Conservation (phyloP, 2,797 vertebrate species). For the Leptodactylus fallax region DNA sequence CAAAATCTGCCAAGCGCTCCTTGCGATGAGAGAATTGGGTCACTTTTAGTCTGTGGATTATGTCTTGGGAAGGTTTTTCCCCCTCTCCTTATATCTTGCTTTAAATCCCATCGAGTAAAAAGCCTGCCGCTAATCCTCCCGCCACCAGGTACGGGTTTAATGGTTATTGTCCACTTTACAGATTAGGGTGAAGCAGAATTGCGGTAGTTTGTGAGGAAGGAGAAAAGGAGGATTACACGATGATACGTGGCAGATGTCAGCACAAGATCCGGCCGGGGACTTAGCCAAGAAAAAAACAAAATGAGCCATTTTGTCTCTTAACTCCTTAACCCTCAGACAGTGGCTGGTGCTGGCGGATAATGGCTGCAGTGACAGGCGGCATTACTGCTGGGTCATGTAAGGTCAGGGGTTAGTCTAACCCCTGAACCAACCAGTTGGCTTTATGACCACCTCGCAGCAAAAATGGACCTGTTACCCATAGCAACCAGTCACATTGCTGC, state of each 20-base stretch:
- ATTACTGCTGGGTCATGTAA: neutral
- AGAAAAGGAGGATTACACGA: conserved; percentile 74
- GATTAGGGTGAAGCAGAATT: conserved; percentile 78
- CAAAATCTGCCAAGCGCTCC: conserved; percentile 66
- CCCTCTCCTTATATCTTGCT: conserved; percentile 74
- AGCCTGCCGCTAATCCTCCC: conserved; percentile 76
- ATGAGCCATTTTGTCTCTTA: conserved; percentile 68
- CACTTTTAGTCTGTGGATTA: conserved; percentile 78
- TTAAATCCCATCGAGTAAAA: conserved; percentile 77
- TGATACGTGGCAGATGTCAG: conserved; percentile 74
- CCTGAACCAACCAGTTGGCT: neutral
- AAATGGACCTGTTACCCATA: no score
- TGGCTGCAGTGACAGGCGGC: neutral
- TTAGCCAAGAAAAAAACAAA: conserved; percentile 69
- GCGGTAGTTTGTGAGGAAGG: conserved; percentile 69
- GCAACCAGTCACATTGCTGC: no score
- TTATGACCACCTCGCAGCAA: no score
- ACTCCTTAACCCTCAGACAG: conserved; percentile 27
- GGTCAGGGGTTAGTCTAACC: neutral
- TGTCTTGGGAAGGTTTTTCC: conserved; percentile 77
- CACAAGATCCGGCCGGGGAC: conserved; percentile 68
- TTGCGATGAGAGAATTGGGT: conserved; percentile 77
- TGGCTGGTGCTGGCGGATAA: neutral
- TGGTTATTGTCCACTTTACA: conserved; percentile 80
- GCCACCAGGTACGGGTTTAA: conserved; percentile 77